A percentile compares a stretch with the other conserved stretches of the same genome.
phyloP scores from a whole-genome alignment of 2,888 invertebrate genomes.

The Drosophila hamatofila region DNA sequence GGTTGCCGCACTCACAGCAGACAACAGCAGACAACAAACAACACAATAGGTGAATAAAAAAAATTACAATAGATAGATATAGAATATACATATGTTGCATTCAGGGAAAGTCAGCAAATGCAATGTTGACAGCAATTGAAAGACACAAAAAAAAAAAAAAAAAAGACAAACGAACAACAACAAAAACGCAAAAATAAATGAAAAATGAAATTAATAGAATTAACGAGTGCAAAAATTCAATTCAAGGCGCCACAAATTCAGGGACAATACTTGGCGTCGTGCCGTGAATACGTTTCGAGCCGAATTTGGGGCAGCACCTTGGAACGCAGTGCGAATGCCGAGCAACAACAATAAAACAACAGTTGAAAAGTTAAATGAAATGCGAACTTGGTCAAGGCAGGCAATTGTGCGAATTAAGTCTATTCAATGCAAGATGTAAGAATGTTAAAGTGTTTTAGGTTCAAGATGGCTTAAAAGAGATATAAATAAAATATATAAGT shows the following conservation, averaged over 20 bases:
- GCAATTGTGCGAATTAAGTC: background rate
- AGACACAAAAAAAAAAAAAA: slow-evolving; percentile 22
- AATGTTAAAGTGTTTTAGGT: background rate
- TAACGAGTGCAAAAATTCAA: slow-evolving; percentile 58
- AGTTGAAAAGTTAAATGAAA: slow-evolving; percentile 24
- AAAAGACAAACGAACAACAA: slow-evolving; percentile 24
- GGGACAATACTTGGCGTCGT: slow-evolving; percentile 35
- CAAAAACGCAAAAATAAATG: slow-evolving; percentile 63
- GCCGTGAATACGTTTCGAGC: slow-evolving; percentile 12
- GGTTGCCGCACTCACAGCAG: slow-evolving; percentile 35
- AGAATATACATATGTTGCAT: slow-evolving; percentile 22
- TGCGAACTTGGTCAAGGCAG: slow-evolving; percentile 45
- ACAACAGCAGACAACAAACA: slow-evolving; percentile 11
- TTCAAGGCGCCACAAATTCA: slow-evolving; percentile 63
- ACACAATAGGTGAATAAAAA: slow-evolving; percentile 26
- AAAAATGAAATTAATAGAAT: slow-evolving; percentile 76
- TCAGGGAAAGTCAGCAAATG: slow-evolving; percentile 72
- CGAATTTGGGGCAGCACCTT: slow-evolving; percentile 62
- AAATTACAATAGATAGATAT: background rate
- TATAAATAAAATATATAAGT: background rate
- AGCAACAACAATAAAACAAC: background rate
- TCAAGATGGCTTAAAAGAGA: background rate
- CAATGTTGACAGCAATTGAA: slow-evolving; percentile 33
- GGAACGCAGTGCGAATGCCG: slow-evolving; percentile 11
- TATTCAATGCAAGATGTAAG: background rate